Conservation (phyloP, 2,888 invertebrate genomes). For the Drosophila diplacantha region DNA sequence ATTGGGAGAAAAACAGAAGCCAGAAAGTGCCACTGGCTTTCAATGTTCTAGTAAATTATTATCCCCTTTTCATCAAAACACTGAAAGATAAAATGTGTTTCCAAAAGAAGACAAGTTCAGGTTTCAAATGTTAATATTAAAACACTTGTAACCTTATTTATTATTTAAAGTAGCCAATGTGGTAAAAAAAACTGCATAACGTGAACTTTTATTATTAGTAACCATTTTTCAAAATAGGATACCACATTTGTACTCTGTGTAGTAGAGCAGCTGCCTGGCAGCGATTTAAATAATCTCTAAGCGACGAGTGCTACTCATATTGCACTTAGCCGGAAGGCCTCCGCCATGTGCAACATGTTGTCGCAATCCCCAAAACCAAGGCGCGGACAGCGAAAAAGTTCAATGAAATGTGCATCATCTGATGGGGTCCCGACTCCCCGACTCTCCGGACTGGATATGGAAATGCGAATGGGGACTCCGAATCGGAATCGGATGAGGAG, state of each 20-base stretch:
- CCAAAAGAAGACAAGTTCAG: neutral
- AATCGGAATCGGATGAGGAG: neutral
- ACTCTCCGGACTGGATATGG: neutral
- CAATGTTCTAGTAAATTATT: neutral
- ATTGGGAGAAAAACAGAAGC: conserved; percentile 7
- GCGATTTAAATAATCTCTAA: conserved; percentile 59
- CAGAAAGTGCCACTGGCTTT: conserved; percentile 1
- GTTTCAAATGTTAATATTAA: neutral
- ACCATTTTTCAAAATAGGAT: neutral
- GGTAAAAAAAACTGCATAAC: neutral
- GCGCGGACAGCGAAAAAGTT: conserved; percentile 53
- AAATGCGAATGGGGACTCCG: neutral
- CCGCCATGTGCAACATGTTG: conserved; percentile 74
- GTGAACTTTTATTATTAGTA: neutral
- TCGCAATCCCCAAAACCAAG: conserved; percentile 54
- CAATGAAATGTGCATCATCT: conserved; percentile 55
- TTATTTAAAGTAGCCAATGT: too few relatives aligned
- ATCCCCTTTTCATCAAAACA: neutral
- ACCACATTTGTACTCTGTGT: neutral
- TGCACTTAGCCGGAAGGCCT: conserved; percentile 61
- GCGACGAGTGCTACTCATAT: conserved; percentile 66
- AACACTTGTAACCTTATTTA: too few relatives aligned
- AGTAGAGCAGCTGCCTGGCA: conserved; percentile 38
- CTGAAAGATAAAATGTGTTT: neutral
- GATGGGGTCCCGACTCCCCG: neutral